A percentile compares a stretch with the other conserved stretches of the same genome.
Evolutionary conservation across 2,888 invertebrate species (phyloP).

Genomic region (Drosophila dives): DNA sequence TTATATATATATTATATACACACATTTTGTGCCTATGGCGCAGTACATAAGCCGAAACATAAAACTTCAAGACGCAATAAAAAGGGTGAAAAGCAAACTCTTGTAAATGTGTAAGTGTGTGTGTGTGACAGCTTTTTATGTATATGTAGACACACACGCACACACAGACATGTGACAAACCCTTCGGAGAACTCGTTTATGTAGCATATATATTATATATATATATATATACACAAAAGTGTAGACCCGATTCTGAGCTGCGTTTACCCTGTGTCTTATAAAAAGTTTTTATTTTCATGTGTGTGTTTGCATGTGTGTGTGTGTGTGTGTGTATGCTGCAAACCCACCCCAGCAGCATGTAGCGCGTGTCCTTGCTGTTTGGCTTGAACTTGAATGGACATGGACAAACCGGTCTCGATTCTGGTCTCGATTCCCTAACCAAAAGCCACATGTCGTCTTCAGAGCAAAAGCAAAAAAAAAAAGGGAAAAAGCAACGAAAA

Average conservation of each 20-base stretch:
- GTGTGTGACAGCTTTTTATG: conserved; percentile 69
- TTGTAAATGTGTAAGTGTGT: conserved; percentile 17
- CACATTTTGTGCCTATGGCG: conserved; percentile 46
- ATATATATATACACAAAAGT: neutral
- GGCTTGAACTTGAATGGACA: conserved; percentile 74
- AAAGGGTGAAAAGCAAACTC: conserved; percentile 75
- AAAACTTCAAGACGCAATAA: conserved; percentile 80
- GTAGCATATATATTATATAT: conserved; percentile 40
- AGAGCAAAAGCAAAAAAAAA: conserved; percentile 30
- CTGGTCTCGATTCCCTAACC: conserved; percentile 30
- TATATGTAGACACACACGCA: conserved; percentile 47
- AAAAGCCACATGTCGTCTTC: conserved; percentile 74
- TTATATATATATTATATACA: conserved; percentile 5
- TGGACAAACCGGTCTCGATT: conserved; percentile 61
- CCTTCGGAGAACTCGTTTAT: conserved; percentile 68
- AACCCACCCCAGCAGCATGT: conserved; percentile 68
- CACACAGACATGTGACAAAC: conserved; percentile 62
- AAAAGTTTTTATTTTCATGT: conserved; percentile 77
- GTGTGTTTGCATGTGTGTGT: conserved; percentile 45
- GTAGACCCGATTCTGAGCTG: neutral
- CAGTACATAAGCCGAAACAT: conserved; percentile 69
- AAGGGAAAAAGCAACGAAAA: conserved; percentile 68
- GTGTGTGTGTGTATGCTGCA: conserved; percentile 53
- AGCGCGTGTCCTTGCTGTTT: conserved; percentile 69
- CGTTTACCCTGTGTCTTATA: conserved; percentile 65